A percentile compares a stretch with the other conserved stretches of the same genome.
Evolutionary conservation across 2,888 invertebrate genomes (phyloP).

Genomic region (Scaptomyza reducta): DNA sequence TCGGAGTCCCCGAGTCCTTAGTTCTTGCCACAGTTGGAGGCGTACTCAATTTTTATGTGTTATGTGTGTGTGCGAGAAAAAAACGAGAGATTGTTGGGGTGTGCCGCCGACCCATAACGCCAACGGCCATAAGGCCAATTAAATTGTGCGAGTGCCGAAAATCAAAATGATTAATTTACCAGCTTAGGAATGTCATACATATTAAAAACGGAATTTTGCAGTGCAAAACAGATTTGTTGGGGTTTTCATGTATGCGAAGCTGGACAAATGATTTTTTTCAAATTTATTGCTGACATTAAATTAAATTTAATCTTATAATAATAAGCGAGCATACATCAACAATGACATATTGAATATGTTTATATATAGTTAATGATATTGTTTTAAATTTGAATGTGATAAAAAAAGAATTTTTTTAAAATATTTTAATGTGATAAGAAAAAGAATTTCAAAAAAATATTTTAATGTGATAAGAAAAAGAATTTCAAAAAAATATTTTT

Average conservation of each 20-base stretch:
- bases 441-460: too few relatives aligned
- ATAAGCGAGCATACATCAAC: too few relatives aligned
- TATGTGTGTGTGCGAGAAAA: conserved; percentile 18
- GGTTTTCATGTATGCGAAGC: neutral
- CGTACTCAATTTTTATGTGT: conserved; percentile 64
- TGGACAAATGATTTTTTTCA: conserved; percentile 5
- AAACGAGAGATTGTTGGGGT: conserved; percentile 29
- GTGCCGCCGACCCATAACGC: conserved; percentile 17
- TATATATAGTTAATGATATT: too few relatives aligned
- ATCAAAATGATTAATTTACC: conserved; percentile 58
- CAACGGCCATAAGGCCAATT: conserved; percentile 35
- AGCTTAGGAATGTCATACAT: neutral
- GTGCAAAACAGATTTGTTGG: conserved; percentile 8
- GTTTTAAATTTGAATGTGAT: too few relatives aligned
- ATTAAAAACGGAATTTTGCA: conserved; percentile 17
- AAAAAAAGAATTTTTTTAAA: too few relatives aligned
- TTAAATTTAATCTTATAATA: too few relatives aligned
- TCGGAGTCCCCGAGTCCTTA: conserved; percentile 11
- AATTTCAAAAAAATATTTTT: too few relatives aligned
- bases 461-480: too few relatives aligned
- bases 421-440: too few relatives aligned
- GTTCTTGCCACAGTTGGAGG: conserved; percentile 39
- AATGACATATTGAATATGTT: too few relatives aligned
- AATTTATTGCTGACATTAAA: too few relatives aligned
- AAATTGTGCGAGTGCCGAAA: conserved; percentile 41